A percentile compares a stretch with the other conserved stretches of the same genome.
Conservation (phyloP, 2,888 invertebrate species). For the Chesias legatella region DNA sequence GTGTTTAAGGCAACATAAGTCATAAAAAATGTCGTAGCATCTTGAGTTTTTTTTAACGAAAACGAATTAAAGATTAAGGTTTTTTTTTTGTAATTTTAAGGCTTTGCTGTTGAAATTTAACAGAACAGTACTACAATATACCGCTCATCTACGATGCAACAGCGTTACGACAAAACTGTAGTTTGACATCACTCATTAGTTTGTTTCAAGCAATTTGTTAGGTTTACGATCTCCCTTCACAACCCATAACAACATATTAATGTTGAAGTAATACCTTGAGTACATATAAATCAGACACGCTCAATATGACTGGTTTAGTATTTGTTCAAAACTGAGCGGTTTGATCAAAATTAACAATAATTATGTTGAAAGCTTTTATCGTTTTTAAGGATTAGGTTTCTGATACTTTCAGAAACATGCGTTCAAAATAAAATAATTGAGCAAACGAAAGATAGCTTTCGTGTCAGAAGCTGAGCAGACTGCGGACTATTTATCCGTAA, state of each 20-base stretch:
- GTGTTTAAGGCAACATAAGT: too few species aligned
- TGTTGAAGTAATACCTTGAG: background rate
- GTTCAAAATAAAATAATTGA: conserved; percentile 10
- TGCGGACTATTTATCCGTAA: too few species aligned
- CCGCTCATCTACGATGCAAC: conserved; percentile 35
- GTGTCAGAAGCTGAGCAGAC: too few species aligned
- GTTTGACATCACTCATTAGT: conserved; percentile 44
- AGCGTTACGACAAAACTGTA: conserved; percentile 38
- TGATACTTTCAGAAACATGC: conserved; percentile 9
- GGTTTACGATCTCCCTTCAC: conserved; percentile 54
- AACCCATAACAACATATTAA: conserved; percentile 10
- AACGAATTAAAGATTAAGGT: conserved; percentile 31
- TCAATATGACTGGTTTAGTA: too few species aligned
- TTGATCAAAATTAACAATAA: too few species aligned
- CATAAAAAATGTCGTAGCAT: conserved; percentile 39
- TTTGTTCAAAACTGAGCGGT: too few species aligned
- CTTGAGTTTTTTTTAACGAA: conserved; percentile 39
- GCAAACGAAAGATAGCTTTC: background rate
- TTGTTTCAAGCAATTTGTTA: conserved; percentile 47
- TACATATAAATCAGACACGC: too few species aligned
- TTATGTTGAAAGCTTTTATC: too few species aligned
- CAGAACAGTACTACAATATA: conserved; percentile 59
- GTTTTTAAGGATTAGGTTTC: too few species aligned
- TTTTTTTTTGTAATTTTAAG: background rate
- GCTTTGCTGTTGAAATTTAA: conserved; percentile 31